These are phyloP conservation scores for Amphipyra berbera DNA, from an alignment of 2,888 invertebrate species.

Conservation along the genomic window DNA sequence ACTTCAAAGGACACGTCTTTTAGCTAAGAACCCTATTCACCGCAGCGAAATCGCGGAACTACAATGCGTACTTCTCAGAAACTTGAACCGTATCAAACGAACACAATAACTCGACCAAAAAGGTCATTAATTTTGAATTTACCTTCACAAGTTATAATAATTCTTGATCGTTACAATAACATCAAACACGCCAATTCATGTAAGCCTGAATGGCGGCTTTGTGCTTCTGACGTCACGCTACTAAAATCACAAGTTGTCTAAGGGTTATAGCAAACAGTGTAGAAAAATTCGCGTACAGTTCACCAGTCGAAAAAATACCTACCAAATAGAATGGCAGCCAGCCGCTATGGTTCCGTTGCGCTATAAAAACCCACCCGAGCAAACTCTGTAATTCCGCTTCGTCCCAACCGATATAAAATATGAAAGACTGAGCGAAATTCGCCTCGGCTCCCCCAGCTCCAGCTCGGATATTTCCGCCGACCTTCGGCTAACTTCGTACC, in stretches of 20 bases:
- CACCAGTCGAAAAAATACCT: constrained; percentile 80
- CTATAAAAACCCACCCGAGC: constrained; percentile 87
- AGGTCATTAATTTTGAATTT: constrained; percentile 53
- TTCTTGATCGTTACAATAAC: constrained; percentile 44
- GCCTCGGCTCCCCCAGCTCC: constrained; percentile 73
- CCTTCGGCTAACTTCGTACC: constrained; percentile 74
- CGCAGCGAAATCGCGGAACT: constrained; percentile 22
- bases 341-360: constrained; percentile 76
- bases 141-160: constrained; percentile 33
- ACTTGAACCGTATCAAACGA: constrained; percentile 9
- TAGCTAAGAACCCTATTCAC: constrained; percentile 27
- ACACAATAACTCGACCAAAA: constrained; percentile 29
- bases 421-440: constrained; percentile 88
- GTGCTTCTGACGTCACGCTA: constrained; percentile 71
- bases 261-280: constrained; percentile 80
- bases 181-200: constrained; percentile 69
- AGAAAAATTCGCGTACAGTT: constrained; percentile 75
- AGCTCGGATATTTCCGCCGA: constrained; percentile 73
- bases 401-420: constrained; percentile 88
- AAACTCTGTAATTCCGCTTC: constrained; percentile 87
- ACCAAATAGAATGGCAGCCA: constrained; percentile 79
- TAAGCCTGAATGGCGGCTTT: constrained; percentile 59
- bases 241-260: constrained; percentile 82
- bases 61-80: constrained; percentile 23
- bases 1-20: constrained; percentile 32